Evolutionary conservation across 2,888 invertebrate genomes (phyloP).

Genomic region (Sepiola atlantica): DNA sequence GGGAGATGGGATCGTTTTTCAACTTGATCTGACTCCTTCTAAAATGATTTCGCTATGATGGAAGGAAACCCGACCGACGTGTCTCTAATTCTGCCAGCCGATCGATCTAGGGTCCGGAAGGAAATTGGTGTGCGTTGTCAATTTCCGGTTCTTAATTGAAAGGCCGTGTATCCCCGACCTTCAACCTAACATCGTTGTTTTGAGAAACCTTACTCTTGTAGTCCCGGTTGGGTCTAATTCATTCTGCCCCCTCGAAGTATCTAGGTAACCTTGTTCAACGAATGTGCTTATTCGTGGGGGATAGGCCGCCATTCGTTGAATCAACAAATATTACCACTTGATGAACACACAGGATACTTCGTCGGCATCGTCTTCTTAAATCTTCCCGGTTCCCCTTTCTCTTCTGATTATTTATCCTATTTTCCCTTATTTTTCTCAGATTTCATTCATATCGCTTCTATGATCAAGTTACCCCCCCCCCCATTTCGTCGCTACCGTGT

Average conservation of each 20-base stretch:
- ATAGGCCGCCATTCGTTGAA: background rate
- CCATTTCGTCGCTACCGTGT: too few species aligned
- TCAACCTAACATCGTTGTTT: background rate
- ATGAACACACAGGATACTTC: background rate
- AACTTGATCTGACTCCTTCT: background rate
- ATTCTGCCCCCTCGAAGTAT: background rate
- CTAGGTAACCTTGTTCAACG: background rate
- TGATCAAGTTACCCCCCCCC: too few species aligned
- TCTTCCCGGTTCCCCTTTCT: background rate
- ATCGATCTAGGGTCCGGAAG: background rate
- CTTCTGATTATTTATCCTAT: background rate
- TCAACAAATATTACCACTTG: background rate
- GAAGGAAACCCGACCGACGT: background rate
- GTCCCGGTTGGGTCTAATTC: background rate
- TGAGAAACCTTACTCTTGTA: background rate
- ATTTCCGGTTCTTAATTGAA: constrained; percentile 18
- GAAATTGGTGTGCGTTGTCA: background rate
- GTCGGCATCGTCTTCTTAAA: background rate
- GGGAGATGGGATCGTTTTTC: background rate
- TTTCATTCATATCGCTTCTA: background rate
- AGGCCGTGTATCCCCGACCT: background rate
- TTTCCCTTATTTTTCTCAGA: background rate
- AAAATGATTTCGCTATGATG: background rate
- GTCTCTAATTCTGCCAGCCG: background rate
- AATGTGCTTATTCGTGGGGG: background rate